A percentile compares a stretch with the other conserved stretches of the same genome.
phyloP scores from a whole-genome alignment of 1,140 invertebrate species.

The Zophobas morio region DNA sequence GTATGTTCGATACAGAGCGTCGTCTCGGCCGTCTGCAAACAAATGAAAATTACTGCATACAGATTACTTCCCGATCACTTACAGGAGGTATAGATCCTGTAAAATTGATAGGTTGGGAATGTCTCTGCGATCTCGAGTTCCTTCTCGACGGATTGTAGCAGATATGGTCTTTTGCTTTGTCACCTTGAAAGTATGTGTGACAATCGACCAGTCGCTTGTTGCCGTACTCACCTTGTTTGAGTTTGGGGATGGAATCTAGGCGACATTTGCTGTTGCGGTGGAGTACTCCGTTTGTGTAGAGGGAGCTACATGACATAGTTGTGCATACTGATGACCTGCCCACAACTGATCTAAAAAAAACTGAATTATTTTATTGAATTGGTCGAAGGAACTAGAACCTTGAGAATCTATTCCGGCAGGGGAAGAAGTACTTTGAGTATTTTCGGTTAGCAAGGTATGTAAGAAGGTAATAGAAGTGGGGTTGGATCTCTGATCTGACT shows the following conservation, averaged over 20 bases:
- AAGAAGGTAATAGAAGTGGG: slow-evolving; percentile 58
- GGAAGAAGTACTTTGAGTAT: slow-evolving; percentile 61
- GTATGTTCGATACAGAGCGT: slow-evolving; percentile 24
- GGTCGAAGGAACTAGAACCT: slow-evolving; percentile 54
- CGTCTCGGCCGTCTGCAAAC: slow-evolving; percentile 36
- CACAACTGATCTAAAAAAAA: slow-evolving; percentile 62
- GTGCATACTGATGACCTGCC: slow-evolving; percentile 66
- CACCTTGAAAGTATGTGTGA: not conserved
- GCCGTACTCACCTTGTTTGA: slow-evolving; percentile 22
- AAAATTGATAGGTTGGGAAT: slow-evolving; percentile 28
- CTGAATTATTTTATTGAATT: slow-evolving; percentile 39
- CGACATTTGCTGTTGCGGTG: slow-evolving; percentile 56
- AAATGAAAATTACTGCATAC: not conserved
- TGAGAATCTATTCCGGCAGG: slow-evolving; percentile 60
- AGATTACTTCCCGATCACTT: not conserved
- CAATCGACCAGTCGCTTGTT: not conserved
- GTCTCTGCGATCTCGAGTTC: slow-evolving; percentile 21
- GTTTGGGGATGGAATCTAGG: slow-evolving; percentile 53
- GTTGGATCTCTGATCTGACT: slow-evolving; percentile 73
- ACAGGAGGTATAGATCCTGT: not conserved
- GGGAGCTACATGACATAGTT: slow-evolving; percentile 66
- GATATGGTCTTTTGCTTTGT: slow-evolving; percentile 20
- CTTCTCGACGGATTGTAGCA: slow-evolving; percentile 9
- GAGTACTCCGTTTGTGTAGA: slow-evolving; percentile 63
- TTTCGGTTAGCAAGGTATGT: slow-evolving; percentile 61